Conservation (phyloP, 2,888 invertebrate genomes). For the Melinaea menophilus region DNA sequence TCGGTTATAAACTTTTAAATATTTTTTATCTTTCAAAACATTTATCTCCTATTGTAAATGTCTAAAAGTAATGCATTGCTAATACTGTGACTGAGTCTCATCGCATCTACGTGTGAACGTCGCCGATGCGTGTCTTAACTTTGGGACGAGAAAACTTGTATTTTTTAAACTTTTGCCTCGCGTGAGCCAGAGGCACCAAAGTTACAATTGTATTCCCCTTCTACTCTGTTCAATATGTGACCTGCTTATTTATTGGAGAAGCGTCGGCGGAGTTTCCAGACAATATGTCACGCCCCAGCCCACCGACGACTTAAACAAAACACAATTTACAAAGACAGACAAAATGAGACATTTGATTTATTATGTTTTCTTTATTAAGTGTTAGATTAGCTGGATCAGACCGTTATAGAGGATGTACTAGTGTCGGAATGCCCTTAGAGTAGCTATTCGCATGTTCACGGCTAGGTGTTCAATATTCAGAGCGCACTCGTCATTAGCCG, state of each 20-base stretch:
- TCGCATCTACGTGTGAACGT: constrained; percentile 52
- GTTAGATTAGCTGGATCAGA: not conserved
- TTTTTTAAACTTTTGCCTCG: constrained; percentile 76
- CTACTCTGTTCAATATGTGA: constrained; percentile 76
- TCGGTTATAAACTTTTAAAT: constrained; percentile 2
- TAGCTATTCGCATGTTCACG: constrained; percentile 32
- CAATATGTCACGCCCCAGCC: constrained; percentile 73
- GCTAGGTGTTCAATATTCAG: constrained; percentile 63
- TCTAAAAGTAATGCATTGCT: constrained; percentile 31
- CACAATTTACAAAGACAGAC: constrained; percentile 58
- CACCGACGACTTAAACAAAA: constrained; percentile 66
- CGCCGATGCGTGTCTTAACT: constrained; percentile 39
- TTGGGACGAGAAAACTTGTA: constrained; percentile 62
- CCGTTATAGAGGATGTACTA: not conserved
- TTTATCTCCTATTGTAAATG: no score
- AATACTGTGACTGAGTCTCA: constrained; percentile 38
- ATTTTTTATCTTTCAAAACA: constrained; percentile 9
- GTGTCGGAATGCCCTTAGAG: constrained; percentile 22
- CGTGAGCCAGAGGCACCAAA: constrained; percentile 67
- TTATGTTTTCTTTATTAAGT: constrained; percentile 41
- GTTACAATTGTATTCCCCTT: constrained; percentile 76
- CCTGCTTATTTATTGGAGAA: constrained; percentile 77
- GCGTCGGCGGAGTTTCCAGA: constrained; percentile 73
- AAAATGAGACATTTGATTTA: constrained; percentile 64
- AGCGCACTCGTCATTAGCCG: constrained; percentile 67